These are phyloP conservation scores for Eucriotettix oculatus DNA, from an alignment of 2,888 invertebrate genomes.

Conservation along the genomic window DNA sequence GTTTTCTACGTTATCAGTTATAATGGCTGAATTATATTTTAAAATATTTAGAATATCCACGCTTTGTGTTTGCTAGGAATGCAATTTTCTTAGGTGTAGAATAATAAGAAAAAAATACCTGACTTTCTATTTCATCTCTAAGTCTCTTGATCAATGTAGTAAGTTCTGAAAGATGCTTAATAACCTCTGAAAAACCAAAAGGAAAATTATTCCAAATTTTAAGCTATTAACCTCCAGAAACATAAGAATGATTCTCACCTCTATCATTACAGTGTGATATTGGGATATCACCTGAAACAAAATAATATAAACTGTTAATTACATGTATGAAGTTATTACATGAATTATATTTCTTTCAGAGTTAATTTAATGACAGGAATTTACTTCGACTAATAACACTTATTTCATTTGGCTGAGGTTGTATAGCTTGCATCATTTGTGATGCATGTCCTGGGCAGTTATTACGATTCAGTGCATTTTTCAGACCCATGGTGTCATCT, in stretches of 20 bases:
- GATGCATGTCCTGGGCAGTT: conserved; percentile 29
- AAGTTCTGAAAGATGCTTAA: conserved; percentile 43
- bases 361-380: no score
- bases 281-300: conserved; percentile 42
- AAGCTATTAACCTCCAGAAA: background rate
- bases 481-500: conserved; percentile 27
- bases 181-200: background rate
- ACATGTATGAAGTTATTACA: background rate
- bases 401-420: conserved; percentile 19
- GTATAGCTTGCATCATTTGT: conserved; percentile 26
- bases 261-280: conserved; percentile 39
- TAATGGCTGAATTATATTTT: no score
- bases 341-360: no score
- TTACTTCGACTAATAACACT: background rate
- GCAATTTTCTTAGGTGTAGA: no score
- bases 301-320: background rate
- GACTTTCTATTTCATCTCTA: conserved; percentile 50
- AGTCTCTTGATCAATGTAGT: conserved; percentile 49
- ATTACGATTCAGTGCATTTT: conserved; percentile 32
- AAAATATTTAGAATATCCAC: no score
- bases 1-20: no score
- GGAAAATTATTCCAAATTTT: background rate
- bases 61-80: no score
- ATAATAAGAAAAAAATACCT: conserved; percentile 23
- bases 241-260: conserved; percentile 22